Base-by-base conservation (phyloP, 2,113 vertebrate genomes). In the Apodemus sylvaticus region DNA sequence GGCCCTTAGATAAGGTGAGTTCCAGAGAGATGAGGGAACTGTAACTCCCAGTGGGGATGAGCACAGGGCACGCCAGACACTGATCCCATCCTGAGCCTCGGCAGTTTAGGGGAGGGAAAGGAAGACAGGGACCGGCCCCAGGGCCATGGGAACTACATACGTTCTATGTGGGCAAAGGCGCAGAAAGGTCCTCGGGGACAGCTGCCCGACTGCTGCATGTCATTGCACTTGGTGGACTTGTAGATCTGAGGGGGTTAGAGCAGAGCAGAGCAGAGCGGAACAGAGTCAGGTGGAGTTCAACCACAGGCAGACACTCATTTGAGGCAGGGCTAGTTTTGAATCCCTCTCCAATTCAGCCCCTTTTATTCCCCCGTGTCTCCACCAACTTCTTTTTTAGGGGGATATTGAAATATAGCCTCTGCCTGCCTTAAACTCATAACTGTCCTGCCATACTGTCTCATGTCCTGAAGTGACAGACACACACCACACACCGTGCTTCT, bases 121-220 rank as follows among this genome's bases (percentile, higher is more conserved):
- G 39, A 14, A 20, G 36, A 7, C 62, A 42, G 26, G 74, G 77
- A 19, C 13, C 8, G 12, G 39, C 68, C 90, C 64, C 24, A 2
- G 68, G n/a, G 31, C 13, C 48, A 20, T 0, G 42, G 77, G 64
- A 36, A 90, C 17, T 92, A 92, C 99, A 97, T 99, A 99, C 99
- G 99, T 98, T 99, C 99, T 96, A 99, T 98, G 10, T 99, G 99
- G 98, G 99, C 99, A 96, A 99, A 99, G 98, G 99, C 99, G 98
- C 99, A 99, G 98, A 99, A 99, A n/a, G 99, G 99, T 96, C 99
- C 99, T 97, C 99, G 98, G 94, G 99, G 99, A 97, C 99, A 99
- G 99, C 99, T 99, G 97, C 99, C 99, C 90, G 99, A 99, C 98
- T 99, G 99, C 98, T 99, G 99, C 99, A 99, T 99, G 95, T 99